Evolutionary conservation across 2,113 vertebrate species (phyloP).

Genomic region (Limnothrissa miodon): DNA sequence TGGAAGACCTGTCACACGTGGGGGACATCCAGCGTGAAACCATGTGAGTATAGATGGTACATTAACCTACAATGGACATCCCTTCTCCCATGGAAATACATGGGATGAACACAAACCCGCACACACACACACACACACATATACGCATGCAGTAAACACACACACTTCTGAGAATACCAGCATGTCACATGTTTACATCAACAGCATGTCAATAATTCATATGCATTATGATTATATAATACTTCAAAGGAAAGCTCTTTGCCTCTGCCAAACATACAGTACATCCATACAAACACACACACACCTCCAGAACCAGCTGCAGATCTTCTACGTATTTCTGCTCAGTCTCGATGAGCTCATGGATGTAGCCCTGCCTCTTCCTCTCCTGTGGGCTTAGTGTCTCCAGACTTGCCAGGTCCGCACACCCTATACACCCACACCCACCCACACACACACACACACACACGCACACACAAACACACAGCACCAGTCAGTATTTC

Average conservation of each 20-base stretch:
- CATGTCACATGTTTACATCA: too few species aligned
- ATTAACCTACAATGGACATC: background rate
- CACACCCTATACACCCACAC: slow-evolving; percentile 77
- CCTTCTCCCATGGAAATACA: background rate
- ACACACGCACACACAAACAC: slow-evolving; percentile 4
- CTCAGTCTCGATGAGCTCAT: slow-evolving; percentile 91
- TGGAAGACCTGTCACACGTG: slow-evolving; percentile 81
- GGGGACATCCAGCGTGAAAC: background rate
- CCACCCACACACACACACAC: slow-evolving; percentile 29
- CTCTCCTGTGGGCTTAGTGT: slow-evolving; percentile 86
- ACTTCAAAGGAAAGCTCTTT: too few species aligned
- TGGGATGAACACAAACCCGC: background rate
- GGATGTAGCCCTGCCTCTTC: slow-evolving; percentile 94
- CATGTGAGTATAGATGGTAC: background rate
- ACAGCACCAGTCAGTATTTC: background rate
- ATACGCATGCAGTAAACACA: too few species aligned
- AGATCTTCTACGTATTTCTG: slow-evolving; percentile 90
- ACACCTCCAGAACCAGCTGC: slow-evolving; percentile 89
- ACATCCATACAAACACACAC: background rate
- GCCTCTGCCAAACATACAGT: background rate
- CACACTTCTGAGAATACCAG: slow-evolving; percentile 13
- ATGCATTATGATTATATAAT: too few species aligned
- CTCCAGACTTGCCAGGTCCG: slow-evolving; percentile 86
- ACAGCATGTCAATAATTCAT: too few species aligned
- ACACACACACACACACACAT: slow-evolving; percentile 20